Evolutionary conservation across 2,797 vertebrate species (phyloP).

Genomic region (Brachyrhaphis roseni): DNA sequence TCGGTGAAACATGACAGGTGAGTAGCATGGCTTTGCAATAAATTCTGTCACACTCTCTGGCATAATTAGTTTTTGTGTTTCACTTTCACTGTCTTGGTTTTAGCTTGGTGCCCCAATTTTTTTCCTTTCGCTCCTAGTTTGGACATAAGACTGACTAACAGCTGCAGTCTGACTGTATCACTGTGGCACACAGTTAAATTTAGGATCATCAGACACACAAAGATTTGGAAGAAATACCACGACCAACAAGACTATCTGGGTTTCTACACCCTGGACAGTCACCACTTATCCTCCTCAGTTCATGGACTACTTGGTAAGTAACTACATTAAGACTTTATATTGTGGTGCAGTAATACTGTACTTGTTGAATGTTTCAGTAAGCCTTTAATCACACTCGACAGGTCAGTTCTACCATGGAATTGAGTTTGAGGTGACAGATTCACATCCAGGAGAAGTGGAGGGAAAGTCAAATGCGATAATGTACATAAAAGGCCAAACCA

Average conservation of each 20-base stretch:
- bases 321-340: neutral
- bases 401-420: slow-evolving; percentile 90
- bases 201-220: slow-evolving; percentile 85
- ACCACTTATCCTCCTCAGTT: slow-evolving; percentile 83
- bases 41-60: neutral
- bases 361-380: neutral
- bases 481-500: slow-evolving; percentile 84
- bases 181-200: slow-evolving; percentile 85
- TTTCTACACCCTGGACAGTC: slow-evolving; percentile 88
- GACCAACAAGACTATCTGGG: slow-evolving; percentile 87
- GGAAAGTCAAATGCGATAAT: slow-evolving; percentile 85
- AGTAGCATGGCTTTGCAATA: slow-evolving; percentile 31
- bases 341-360: neutral
- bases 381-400: slow-evolving; percentile 17
- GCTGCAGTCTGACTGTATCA: slow-evolving; percentile 82
- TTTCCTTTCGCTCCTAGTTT: slow-evolving; percentile 75
- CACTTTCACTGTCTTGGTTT: neutral
- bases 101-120: neutral
- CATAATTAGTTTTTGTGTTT: neutral
- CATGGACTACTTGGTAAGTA: slow-evolving; percentile 92
- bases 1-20: slow-evolving; percentile 73
- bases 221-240: slow-evolving; percentile 86
- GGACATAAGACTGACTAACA: slow-evolving; percentile 81
- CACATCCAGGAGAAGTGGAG: slow-evolving; percentile 73
- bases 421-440: slow-evolving; percentile 82